A percentile compares a stretch with the other conserved stretches of the same genome.
phyloP scores from a whole-genome alignment of 2,888 invertebrate species.

The Mayetiola destructor region DNA sequence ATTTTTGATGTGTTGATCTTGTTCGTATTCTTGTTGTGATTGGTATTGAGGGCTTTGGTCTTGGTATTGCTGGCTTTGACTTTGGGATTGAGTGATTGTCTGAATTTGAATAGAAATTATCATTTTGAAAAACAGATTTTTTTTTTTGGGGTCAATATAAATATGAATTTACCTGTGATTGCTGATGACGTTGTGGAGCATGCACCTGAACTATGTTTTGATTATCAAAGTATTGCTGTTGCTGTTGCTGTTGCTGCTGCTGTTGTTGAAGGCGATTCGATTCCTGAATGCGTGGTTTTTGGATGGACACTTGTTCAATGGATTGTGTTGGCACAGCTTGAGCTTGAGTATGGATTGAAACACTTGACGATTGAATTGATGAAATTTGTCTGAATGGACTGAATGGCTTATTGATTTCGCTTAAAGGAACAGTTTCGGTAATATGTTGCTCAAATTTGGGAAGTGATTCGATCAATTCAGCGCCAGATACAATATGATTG shows the following conservation, averaged over 20 bases:
- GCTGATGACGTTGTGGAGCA: conserved; percentile 18
- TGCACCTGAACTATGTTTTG: no score
- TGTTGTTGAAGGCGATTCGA: conserved; percentile 17
- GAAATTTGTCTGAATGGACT: conserved; percentile 18
- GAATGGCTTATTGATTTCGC: conserved; percentile 21
- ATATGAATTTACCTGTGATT: conserved; percentile 17
- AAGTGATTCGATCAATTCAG: conserved; percentile 60
- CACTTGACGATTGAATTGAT: conserved; percentile 17
- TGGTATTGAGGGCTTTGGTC: conserved; percentile 29
- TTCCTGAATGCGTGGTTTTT: conserved; percentile 19
- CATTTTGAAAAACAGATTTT: conserved; percentile 22
- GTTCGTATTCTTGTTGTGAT: conserved; percentile 17
- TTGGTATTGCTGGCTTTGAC: conserved; percentile 30
- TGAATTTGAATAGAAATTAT: conserved; percentile 24
- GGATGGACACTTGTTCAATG: conserved; percentile 13
- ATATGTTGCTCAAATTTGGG: conserved; percentile 69
- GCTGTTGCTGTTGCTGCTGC: not conserved
- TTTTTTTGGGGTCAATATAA: conserved; percentile 24
- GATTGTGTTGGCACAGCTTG: conserved; percentile 18
- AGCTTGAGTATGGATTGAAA: not conserved
- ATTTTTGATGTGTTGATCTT: conserved; percentile 16
- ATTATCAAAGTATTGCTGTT: no score
- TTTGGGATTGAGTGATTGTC: conserved; percentile 21
- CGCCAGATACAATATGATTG: conserved; percentile 43
- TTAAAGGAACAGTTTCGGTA: conserved; percentile 39